Evolutionary conservation across 1,140 invertebrate genomes (phyloP).

Genomic region (Saccostrea cuccullata): DNA sequence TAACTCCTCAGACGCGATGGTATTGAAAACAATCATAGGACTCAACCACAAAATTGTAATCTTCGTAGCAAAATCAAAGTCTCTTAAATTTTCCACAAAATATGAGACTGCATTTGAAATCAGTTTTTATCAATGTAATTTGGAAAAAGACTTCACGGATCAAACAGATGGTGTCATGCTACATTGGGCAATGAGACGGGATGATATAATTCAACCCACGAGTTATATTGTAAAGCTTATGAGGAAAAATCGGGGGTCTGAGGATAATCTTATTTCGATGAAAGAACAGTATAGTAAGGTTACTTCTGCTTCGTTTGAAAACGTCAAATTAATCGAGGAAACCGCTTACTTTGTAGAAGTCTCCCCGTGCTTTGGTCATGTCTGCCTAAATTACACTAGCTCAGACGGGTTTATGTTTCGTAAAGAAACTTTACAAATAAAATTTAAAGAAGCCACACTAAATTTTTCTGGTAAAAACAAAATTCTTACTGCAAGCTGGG

Average conservation of each 20-base stretch:
- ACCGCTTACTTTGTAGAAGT: background rate
- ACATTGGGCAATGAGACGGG: background rate
- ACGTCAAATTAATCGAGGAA: background rate
- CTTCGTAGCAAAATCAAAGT: background rate
- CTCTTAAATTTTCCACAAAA: background rate
- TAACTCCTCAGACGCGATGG: background rate
- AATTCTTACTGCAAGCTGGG: conserved; percentile 9
- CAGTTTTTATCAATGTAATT: background rate
- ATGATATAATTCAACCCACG: background rate
- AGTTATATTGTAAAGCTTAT: background rate
- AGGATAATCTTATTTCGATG: background rate
- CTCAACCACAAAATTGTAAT: background rate
- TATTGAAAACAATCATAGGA: background rate
- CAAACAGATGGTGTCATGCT: background rate
- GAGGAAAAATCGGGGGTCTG: background rate
- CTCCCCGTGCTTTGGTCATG: background rate
- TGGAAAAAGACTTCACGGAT: background rate
- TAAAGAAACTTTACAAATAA: background rate
- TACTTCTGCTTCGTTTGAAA: background rate
- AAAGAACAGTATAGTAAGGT: background rate
- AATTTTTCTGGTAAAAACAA: background rate
- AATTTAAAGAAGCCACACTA: background rate
- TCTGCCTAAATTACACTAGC: background rate
- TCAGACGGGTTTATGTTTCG: background rate
- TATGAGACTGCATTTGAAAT: background rate